phyloP scores from a whole-genome alignment of 1,140 invertebrate genomes.

The Aradophagus sp. region DNA sequence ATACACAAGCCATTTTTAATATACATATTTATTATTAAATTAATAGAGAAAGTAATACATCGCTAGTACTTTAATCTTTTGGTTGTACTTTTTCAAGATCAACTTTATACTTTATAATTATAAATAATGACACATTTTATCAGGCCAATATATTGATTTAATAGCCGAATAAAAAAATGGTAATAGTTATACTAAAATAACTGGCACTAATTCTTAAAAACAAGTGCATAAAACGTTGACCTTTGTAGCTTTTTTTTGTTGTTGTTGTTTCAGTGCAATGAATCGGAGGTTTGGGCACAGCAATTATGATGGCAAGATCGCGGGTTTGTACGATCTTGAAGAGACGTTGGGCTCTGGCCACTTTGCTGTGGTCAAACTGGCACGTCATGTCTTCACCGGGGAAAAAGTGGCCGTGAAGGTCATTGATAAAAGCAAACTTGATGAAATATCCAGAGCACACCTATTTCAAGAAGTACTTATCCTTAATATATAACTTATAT shows the following conservation, averaged over 20 bases:
- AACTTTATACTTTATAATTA: no score
- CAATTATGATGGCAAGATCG: conserved; percentile 91
- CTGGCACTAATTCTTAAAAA: no score
- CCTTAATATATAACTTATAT: conserved; percentile 2
- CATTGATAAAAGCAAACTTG: conserved; percentile 98
- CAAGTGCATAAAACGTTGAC: no score
- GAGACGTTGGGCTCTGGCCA: conserved; percentile 95
- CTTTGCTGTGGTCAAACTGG: conserved; percentile 99
- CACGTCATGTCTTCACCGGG: conserved; percentile 99
- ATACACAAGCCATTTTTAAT: no score
- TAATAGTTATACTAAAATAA: no score
- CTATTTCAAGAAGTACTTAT: conserved; percentile 92
- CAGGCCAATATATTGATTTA: no score
- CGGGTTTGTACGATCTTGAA: conserved; percentile 96
- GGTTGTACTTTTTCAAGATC: no score
- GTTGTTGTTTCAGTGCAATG: conserved; percentile 62
- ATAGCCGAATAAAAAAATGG: no score
- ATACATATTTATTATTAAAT: no score
- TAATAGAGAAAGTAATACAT: no score
- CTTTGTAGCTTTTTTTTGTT: conserved; percentile 1
- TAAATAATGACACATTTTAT: no score
- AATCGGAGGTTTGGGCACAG: conserved; percentile 68
- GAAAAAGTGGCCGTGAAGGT: conserved; percentile 97
- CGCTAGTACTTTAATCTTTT: no score
- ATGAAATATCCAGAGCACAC: conserved; percentile 96